Evolutionary conservation across 2,888 invertebrate genomes (phyloP), one percentile per base, ranked within the genome.

Genomic region (Pasiphila rectangulata): DNA sequence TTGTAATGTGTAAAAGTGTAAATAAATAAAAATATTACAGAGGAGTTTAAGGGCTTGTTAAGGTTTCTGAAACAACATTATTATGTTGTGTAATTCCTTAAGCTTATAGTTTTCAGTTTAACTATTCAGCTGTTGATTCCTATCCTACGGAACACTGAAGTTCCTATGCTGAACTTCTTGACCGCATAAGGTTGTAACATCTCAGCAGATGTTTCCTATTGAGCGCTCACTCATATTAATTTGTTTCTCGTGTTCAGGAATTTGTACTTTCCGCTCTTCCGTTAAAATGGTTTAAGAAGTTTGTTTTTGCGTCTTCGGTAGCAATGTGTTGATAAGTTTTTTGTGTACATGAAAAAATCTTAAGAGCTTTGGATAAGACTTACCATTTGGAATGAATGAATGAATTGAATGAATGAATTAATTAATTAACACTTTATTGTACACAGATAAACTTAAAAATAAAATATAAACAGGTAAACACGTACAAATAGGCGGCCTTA

Each of bases 191-290:
- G 44, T 36, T 45, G 19, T 10, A 50, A 48, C 51, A 41, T 42
- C 37, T 43, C 44, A 46, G 57, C 86, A 84, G 70, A 70, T 83
- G 85, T 74, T 79, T 80, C 81, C 83, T 85, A 85, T 86, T 74
- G 63, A 73, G 27, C 35, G 41, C 48, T 51, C 40, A 40, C 49
- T 35, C 49, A 54, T 61, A 72, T 72, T 85, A 86, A 88, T 87
- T 83, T 84, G 85, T 81, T 83, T 84, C 72, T 79, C 70, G 72
- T 83, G 85, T 83, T 80, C 77, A 68, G 75, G 66, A 81, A 86
- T 88, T 84, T 80, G 82, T 83, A 75, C 67, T 74, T 78, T 79
- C 80, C 79, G 76, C 67, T 72, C 75, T 75, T 73, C 70, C 67
- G 59, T 56, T 59, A 56, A 60, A 67, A 61, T 61, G 35, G 43